Percentiles rank a stretch among this genome's conserved stretches.
Evolutionary conservation across 2,797 vertebrate genomes (phyloP).

Genomic region (Acropternis orthonyx): DNA sequence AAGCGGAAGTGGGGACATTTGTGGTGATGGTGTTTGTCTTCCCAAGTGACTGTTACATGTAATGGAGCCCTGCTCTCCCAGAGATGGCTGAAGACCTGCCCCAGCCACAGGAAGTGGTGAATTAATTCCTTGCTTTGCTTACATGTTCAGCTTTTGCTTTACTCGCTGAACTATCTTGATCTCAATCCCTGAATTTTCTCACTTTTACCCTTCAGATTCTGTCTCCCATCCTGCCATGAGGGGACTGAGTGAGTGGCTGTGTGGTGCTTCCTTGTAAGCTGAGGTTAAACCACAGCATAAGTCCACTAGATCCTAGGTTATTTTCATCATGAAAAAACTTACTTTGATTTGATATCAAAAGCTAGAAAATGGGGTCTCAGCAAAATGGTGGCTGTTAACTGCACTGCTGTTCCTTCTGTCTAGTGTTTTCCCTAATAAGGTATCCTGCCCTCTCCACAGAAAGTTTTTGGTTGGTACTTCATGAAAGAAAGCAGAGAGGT

Average conservation of each 20-base stretch:
- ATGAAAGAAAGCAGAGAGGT: neutral
- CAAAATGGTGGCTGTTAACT: neutral
- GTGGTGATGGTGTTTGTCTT: neutral
- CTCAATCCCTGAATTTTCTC: neutral
- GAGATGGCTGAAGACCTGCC: neutral
- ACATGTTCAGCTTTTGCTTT: neutral
- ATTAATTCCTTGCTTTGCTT: neutral
- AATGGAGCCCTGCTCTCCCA: neutral
- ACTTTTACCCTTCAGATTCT: neutral
- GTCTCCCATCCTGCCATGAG: rapidly evolving
- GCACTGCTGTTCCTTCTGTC: neutral
- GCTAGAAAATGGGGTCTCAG: neutral
- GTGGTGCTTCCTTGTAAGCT: neutral
- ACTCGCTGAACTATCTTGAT: neutral
- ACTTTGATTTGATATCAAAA: neutral
- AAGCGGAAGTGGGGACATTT: neutral
- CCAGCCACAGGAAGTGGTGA: neutral
- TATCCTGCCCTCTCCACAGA: neutral
- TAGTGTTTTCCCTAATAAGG: neutral
- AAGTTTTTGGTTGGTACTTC: neutral
- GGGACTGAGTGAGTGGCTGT: neutral
- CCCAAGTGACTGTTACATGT: neutral
- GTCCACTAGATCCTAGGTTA: neutral
- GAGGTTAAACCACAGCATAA: neutral
- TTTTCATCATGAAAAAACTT: neutral